Evolutionary conservation across 2,113 vertebrate genomes (phyloP).

Genomic region (Hippoglossus stenolepis): DNA sequence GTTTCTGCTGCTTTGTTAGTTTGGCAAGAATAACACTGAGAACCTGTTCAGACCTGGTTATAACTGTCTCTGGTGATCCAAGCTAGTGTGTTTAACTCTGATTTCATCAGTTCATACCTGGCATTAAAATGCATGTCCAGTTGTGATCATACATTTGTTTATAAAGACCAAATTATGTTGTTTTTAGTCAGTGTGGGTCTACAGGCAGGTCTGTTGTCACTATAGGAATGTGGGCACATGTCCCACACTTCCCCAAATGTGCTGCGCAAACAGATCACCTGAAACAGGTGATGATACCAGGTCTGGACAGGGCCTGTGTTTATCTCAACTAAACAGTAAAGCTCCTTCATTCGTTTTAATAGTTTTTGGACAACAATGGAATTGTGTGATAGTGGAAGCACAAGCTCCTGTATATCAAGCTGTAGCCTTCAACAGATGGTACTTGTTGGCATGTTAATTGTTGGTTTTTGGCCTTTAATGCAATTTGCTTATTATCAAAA

Average conservation of each 20-base stretch:
- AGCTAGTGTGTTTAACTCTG: no score
- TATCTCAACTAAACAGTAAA: neutral
- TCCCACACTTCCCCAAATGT: no score
- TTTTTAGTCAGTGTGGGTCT: no score
- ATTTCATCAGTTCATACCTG: no score
- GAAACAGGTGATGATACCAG: neutral
- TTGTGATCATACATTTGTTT: no score
- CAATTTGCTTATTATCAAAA: slow-evolving; percentile 6
- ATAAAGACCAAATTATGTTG: no score
- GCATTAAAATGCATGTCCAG: no score
- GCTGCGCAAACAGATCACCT: neutral
- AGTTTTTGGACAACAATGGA: neutral
- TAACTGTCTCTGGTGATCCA: neutral
- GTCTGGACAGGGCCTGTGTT: neutral
- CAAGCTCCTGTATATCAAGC: neutral
- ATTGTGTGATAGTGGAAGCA: neutral
- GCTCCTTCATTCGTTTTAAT: neutral
- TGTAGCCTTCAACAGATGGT: neutral
- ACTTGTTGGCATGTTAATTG: neutral
- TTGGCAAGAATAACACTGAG: no score
- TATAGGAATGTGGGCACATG: no score
- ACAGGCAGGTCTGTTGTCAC: no score
- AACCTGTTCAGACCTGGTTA: neutral
- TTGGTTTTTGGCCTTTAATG: neutral
- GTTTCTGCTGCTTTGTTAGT: no score